Base-by-base conservation (phyloP, 2,888 invertebrate genomes). In the Hirudinaria manillensis region DNA sequence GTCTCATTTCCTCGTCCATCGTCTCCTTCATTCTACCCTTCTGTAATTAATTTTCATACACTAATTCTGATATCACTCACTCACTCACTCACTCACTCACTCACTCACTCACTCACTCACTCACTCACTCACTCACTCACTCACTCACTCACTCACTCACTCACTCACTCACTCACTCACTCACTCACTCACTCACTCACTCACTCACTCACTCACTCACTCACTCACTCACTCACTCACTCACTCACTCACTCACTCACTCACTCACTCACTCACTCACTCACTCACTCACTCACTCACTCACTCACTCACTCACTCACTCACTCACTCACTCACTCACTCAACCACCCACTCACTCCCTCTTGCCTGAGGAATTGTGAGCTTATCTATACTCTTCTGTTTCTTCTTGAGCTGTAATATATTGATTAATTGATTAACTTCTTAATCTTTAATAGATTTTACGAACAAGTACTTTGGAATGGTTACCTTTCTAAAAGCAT, bases 101-200 rank as follows among this genome's bases (percentile, higher is more conserved):
- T 74, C 72, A 73, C 77, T 72, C 75, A 73, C 77, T 72, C 75
- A 76, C 75, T 67, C 75, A 76, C 77, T 66, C 75, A 72, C 75
- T 56, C 74, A 76, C 77, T 51, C 73, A 75, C 76, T 51, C 70
- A 56, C 77, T 66, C 76, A 38, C 77, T 53, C 71, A 70, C 76
- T 56, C 70, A 65, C 67, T 68, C 70, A 66, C 65, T 74, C 72
- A 74, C 72, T 77, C 71, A 72, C 65, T 74, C 76, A 73, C 70
- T 73, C 72, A 55, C 72, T 77, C 70, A 72, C 65, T 51, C 76
- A 73, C 71, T 73, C 76, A 74, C 76, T 77, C 76, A 72, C 72
- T 53, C 76, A 70, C 76, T 67, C 75, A 68, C 75, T 76, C 74
- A 70, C 51, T 45, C 76, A 68, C 55, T 76, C 68, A 68, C 66